Conservation (phyloP, 2,888 invertebrate genomes). For the Liposcelis brunnea region DNA sequence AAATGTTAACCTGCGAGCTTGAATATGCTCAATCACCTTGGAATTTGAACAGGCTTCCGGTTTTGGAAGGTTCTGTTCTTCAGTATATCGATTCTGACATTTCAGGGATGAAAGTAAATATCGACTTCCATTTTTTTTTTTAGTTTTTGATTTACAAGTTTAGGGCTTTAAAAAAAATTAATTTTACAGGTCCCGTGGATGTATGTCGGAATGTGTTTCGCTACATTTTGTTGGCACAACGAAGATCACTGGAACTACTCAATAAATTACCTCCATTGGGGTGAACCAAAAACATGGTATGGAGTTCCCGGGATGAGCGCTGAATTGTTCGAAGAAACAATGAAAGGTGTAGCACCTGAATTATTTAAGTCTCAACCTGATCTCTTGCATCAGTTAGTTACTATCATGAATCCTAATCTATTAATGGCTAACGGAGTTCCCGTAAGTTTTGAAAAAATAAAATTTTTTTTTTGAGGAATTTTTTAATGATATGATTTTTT, state of each 20-base stretch:
- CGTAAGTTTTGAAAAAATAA: conserved; percentile 19
- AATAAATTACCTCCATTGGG: conserved; percentile 68
- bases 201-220: conserved; percentile 73
- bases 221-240: conserved; percentile 70
- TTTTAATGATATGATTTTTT: neutral
- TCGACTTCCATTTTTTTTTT: too few relatives aligned
- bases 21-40: conserved; percentile 49
- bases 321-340: conserved; percentile 48
- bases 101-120: conserved; percentile 38
- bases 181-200: conserved; percentile 51
- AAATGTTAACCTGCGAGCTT: conserved; percentile 38
- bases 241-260: conserved; percentile 75
- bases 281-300: conserved; percentile 70
- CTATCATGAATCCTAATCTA: conserved; percentile 59
- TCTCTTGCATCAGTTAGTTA: conserved; percentile 59
- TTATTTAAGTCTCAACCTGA: conserved; percentile 56
- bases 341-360: conserved; percentile 54
- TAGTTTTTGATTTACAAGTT: too few relatives aligned
- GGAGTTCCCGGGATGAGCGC: conserved; percentile 55
- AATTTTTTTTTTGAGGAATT: conserved; percentile 18
- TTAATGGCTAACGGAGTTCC: conserved; percentile 43
- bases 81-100: conserved; percentile 58
- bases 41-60: conserved; percentile 63
- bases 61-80: conserved; percentile 49
- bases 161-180: too few relatives aligned